Percentiles rank a stretch among this genome's conserved stretches.
Conservation (phyloP, 1,140 invertebrate genomes). For the Drosophila bifasciata region DNA sequence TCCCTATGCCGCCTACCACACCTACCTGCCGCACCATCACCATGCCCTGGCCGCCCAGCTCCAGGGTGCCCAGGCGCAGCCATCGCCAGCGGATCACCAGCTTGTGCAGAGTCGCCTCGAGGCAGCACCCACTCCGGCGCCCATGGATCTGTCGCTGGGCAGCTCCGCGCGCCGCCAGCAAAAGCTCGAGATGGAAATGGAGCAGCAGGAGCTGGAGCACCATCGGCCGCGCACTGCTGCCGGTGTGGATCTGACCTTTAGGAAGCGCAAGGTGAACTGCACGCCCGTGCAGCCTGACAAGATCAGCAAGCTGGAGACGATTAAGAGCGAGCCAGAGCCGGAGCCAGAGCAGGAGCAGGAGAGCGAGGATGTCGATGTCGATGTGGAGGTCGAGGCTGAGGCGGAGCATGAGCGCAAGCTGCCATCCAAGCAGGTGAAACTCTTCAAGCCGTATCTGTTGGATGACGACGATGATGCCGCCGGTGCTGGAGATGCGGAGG, state of each 20-base stretch:
- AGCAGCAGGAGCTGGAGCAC: conserved; percentile 28
- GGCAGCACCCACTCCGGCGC: conserved; percentile 49
- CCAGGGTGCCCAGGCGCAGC: background rate
- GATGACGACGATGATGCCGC: conserved; percentile 79
- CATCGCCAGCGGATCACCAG: background rate
- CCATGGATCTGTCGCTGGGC: conserved; percentile 77
- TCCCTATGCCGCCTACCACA: conserved; percentile 30
- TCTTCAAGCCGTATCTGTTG: conserved; percentile 89
- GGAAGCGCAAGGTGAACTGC: conserved; percentile 69
- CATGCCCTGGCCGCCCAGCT: conserved; percentile 1
- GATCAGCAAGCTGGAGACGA: conserved; percentile 64
- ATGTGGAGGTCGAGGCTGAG: conserved; percentile 38
- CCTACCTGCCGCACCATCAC: conserved; percentile 9
- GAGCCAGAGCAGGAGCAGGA: conserved; percentile 41
- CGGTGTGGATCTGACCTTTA: conserved; percentile 72
- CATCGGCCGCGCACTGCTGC: conserved; percentile 12
- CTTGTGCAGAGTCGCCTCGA: conserved; percentile 36
- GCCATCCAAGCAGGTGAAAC: conserved; percentile 85
- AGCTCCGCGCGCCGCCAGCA: conserved; percentile 57
- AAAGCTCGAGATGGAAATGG: conserved; percentile 30
- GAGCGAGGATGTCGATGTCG: conserved; percentile 49
- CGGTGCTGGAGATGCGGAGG: conserved; percentile 62
- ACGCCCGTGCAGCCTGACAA: conserved; percentile 49
- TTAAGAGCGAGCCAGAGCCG: conserved; percentile 54
- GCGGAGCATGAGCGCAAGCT: conserved; percentile 42